Conservation (phyloP, 2,113 vertebrate species). For the Pomatorhinus ruficollis region DNA sequence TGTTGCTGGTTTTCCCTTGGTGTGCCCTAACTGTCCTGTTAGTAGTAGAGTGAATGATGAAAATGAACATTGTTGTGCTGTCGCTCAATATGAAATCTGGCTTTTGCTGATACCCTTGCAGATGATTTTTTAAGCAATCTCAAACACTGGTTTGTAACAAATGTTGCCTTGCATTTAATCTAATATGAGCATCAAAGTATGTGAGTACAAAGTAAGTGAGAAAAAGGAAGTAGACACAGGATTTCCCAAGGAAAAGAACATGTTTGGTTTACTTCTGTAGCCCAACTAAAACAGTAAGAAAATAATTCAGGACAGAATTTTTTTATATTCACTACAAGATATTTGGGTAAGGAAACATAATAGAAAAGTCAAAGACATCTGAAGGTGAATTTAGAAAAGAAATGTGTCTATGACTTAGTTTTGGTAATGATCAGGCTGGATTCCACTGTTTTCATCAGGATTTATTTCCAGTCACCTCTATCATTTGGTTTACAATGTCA, state of each 20-base stretch:
- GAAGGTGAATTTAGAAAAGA: not conserved
- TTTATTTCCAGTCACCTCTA: not conserved
- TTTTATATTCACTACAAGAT: not conserved
- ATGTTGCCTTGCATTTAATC: not conserved
- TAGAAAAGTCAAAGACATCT: not conserved
- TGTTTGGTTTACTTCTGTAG: not conserved
- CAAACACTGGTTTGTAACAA: not conserved
- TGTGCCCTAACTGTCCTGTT: not conserved
- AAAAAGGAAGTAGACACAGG: not conserved
- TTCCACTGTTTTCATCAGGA: not conserved
- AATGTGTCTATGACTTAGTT: not conserved
- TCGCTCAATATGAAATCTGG: not conserved
- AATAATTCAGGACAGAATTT: not conserved
- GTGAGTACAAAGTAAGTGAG: not conserved
- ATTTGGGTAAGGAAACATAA: not conserved
- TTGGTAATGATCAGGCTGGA: not conserved
- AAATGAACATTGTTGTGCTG: not conserved
- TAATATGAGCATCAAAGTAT: not conserved
- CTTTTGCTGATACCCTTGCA: fast-evolving
- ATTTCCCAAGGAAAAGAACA: not conserved
- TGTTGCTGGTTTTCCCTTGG: not conserved
- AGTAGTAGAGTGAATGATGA: not conserved
- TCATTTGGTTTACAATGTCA: not conserved
- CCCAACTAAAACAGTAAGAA: not conserved
- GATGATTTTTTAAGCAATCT: not conserved